Evolutionary conservation across 2,797 vertebrate species (phyloP).

Genomic region (Microtus californicus): DNA sequence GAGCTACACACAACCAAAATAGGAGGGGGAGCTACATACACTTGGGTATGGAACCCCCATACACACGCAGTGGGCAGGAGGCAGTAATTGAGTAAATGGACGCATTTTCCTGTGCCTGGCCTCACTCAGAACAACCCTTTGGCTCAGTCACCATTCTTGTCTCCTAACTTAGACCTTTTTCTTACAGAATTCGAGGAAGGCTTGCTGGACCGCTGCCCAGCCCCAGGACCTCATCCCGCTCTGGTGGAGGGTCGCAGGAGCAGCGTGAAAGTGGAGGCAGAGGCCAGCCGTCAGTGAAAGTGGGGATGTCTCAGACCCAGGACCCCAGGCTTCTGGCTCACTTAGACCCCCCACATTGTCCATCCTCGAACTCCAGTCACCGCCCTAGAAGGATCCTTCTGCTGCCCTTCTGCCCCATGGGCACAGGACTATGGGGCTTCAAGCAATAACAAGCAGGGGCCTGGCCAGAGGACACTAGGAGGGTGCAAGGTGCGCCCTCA

Average conservation of each 20-base stretch:
- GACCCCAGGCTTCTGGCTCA: conserved; percentile 29
- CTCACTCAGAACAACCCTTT: background rate
- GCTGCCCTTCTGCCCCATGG: conserved; percentile 79
- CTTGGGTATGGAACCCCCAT: background rate
- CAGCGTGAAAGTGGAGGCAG: conserved; percentile 92
- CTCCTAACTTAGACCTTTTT: conserved; percentile 49
- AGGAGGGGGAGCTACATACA: conserved; percentile 33
- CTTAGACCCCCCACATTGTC: conserved; percentile 68
- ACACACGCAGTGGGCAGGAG: background rate
- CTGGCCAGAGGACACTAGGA: conserved; percentile 63
- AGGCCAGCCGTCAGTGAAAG: conserved; percentile 86
- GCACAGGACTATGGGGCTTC: conserved; percentile 80
- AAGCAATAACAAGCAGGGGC: conserved; percentile 76
- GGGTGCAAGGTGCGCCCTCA: conserved; percentile 70
- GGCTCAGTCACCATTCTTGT: background rate
- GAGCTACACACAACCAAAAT: conserved; percentile 59
- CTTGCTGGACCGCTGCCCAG: conserved; percentile 88
- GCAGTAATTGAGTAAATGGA: background rate
- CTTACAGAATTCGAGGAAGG: conserved; percentile 92
- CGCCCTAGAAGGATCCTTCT: conserved; percentile 58
- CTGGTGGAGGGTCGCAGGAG: conserved; percentile 89
- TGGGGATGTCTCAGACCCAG: background rate
- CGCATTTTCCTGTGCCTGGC: background rate
- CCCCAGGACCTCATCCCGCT: conserved; percentile 80
- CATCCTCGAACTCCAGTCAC: conserved; percentile 84